Base-by-base conservation (phyloP, 1,140 invertebrate species). In the Megathymus violae region DNA sequence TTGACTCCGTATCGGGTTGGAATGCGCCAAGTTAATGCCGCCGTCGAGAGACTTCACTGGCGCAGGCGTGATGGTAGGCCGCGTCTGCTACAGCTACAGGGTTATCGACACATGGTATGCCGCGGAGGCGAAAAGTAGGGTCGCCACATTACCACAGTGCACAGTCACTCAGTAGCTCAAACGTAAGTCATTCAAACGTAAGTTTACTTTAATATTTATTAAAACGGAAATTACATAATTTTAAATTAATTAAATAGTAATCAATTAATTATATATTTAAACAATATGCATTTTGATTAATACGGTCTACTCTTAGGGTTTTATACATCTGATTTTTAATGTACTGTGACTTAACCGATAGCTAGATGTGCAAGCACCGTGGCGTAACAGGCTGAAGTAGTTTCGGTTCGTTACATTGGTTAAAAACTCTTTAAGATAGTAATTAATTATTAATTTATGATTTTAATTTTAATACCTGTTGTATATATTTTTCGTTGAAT, bases 1-100 rank as follows among this genome's bases (percentile, higher is more conserved):
- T 36, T 36, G 4, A 7, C 10, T 3, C 79, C 75, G 80, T 76
- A 65, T 78, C 77, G 54, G 64, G 71, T 76, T 75, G 84, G 88
- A 88, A 88, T 87, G 85, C 76, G 76, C 69, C 80, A 83, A 63
- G 54, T 50, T 89, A 76, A 67, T 67, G 75, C 84, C 80, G 85
- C 85, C 82, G 71, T 62, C 76, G 72, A 52, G 72, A 78, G 74
- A 85, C 84, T 81, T 76, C 81, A 80, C 65, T 71, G 58, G 77
- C 82, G 84, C 85, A 88, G 76, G 84, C 83, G 83, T 80, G 80
- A 80, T 82, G 84, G 79, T 78, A 80, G 75, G 77, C 76, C 76
- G 79, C 76, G 82, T 80, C 75, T 80, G 71, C 74, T 80, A 69
- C 84, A 86, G 71, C 74, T 80, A 69, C 84, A 86, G 84, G 87